Percentiles rank a stretch among this genome's conserved stretches.
These are phyloP conservation scores for Tetraneura akinire DNA, from an alignment of 1,140 invertebrate species.

Conservation along the genomic window DNA sequence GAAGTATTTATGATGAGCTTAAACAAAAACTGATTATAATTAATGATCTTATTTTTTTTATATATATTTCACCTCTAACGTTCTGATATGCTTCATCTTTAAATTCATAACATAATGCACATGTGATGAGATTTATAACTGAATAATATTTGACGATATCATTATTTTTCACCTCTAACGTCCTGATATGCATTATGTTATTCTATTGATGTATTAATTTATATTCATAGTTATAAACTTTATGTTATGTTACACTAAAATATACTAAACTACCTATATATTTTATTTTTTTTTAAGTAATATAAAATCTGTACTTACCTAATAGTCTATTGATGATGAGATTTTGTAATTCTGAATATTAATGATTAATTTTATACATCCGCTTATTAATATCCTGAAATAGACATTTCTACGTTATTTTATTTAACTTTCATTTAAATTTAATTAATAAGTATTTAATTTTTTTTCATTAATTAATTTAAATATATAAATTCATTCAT, in stretches of 20 bases:
- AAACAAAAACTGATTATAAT: slow-evolving; percentile 26
- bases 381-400: slow-evolving; percentile 49
- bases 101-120: neutral
- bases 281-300: too few relatives aligned
- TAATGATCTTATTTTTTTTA: slow-evolving; percentile 51
- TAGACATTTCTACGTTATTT: too few relatives aligned
- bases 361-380: slow-evolving; percentile 26
- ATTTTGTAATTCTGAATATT: slow-evolving; percentile 2
- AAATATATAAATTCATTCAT: too few relatives aligned
- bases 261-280: too few relatives aligned
- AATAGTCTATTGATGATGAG: slow-evolving; percentile 37
- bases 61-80: slow-evolving; percentile 57
- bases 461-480: too few relatives aligned
- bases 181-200: slow-evolving; percentile 54
- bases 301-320: too few relatives aligned
- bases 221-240: too few relatives aligned
- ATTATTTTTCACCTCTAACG: slow-evolving; percentile 57
- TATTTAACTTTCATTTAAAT: too few relatives aligned
- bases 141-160: slow-evolving; percentile 52
- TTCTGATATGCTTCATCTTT: slow-evolving; percentile 54
- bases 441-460: too few relatives aligned
- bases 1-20: slow-evolving; percentile 23
- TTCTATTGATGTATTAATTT: neutral
- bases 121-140: neutral
- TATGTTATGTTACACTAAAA: too few relatives aligned